Conservation (phyloP, 2,797 vertebrate genomes). For the Onychomys torridus region DNA sequence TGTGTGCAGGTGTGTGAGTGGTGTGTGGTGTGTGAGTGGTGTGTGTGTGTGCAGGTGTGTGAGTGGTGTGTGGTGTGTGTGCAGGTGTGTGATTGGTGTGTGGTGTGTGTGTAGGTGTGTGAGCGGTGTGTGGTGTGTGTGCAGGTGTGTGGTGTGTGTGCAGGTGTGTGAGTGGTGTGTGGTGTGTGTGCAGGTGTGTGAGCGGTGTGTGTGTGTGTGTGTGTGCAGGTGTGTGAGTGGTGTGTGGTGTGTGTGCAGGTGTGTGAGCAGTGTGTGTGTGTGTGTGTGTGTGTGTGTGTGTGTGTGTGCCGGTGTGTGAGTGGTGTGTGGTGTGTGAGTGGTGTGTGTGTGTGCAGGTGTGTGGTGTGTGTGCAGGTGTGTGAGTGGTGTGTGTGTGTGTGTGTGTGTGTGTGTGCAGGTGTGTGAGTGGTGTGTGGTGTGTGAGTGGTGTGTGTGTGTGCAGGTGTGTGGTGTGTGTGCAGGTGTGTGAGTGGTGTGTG, state of each 20-base stretch:
- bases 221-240: neutral
- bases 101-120: no score
- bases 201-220: neutral
- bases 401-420: no score
- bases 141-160: neutral
- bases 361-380: no score
- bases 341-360: neutral
- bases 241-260: no score
- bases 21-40: neutral
- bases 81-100: neutral
- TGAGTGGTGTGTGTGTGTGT: neutral
- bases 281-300: no score
- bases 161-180: neutral
- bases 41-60: neutral
- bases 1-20: neutral
- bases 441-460: neutral
- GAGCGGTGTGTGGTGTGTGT: neutral
- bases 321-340: neutral
- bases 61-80: neutral
- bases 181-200: neutral
- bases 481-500: neutral
- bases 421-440: neutral
- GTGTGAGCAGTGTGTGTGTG: rapidly evolving
- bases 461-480: neutral
- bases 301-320: neutral